Base-by-base conservation (phyloP, 2,888 invertebrate genomes). In the Nomada hirtipes region DNA sequence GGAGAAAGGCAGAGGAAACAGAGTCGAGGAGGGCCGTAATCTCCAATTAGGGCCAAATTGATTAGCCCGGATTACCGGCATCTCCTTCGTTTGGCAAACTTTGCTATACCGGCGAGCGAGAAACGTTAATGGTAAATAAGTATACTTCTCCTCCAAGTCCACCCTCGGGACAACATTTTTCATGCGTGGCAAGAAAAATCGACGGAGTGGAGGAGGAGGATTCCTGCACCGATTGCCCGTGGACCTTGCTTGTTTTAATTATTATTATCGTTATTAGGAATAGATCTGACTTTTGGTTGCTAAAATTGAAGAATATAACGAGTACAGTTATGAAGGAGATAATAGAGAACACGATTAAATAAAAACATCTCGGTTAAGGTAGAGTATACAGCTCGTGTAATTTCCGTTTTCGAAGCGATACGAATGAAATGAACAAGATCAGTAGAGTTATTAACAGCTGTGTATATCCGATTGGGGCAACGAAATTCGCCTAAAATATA, bases 11-110 rank as follows among this genome's bases (percentile, higher is more conserved):
- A 23, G 67, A 47, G 53, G 68, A 50, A 63, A 52, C 55, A 44
- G 36, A 83, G 82, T 68, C 82, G 80, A 85, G 79, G 84, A 88
- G 89, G 86, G 83, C 86, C 85, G 91, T 92, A 92, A 93, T 93
- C 93, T 90, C 91, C 92, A 93, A 93, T 93, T 93, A 93, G 92
- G 90, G 89, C 87, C 86, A 92, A 93, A 93, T 93, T 93, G 92
- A 93, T 93, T 93, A 91, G 89, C 90, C 71, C 84, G 91, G 91
- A 93, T 93, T 92, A 93, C 91, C 90, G 87, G 67, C 60, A 87
- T 59, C 69, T 20, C 60, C 82, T 76, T 84, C 78, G 76, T 88
- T 74, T 76, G 55, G 18, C 59, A 36, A 55, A 44, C 60, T 23
- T 50, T 29, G 77, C 73, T 73, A 81, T 74, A 79, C 77, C 18